A percentile compares a stretch with the other conserved stretches of the same genome.
These are phyloP conservation scores for Peromyscus eremicus DNA, from an alignment of 2,797 vertebrate species.

Conservation along the genomic window DNA sequence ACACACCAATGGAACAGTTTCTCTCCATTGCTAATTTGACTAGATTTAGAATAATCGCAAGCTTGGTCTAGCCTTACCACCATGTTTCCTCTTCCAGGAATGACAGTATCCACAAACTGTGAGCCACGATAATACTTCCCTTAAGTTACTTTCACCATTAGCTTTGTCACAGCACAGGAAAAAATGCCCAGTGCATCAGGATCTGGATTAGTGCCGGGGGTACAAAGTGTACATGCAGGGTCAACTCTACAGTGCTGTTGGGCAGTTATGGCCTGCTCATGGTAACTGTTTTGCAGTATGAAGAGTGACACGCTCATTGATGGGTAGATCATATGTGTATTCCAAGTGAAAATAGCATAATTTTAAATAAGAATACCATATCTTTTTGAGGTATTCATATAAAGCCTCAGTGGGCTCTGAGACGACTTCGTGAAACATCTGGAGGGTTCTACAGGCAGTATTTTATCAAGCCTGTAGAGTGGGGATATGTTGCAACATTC, in stretches of 20 bases:
- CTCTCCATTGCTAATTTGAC: not conserved
- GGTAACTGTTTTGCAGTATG: not conserved
- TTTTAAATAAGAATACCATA: not conserved
- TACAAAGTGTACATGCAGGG: not conserved
- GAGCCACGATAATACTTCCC: not conserved
- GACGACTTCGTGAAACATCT: not conserved
- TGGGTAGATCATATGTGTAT: not conserved
- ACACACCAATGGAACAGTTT: not conserved
- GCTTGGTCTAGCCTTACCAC: not conserved
- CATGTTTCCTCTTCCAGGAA: not conserved
- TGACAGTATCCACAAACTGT: not conserved
- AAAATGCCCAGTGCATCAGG: not conserved
- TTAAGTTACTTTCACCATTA: not conserved
- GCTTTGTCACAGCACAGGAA: not conserved
- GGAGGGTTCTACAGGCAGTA: not conserved
- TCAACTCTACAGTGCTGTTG: not conserved
- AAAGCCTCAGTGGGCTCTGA: not conserved
- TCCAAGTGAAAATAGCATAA: not conserved
- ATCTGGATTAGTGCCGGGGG: not conserved
- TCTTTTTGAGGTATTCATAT: not conserved
- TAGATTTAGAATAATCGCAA: not conserved
- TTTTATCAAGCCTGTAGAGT: not conserved
- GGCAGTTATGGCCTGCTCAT: not conserved
- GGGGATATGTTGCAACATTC: not conserved
- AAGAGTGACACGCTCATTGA: not conserved